Evolutionary conservation across 64 coral and sea anemone species (phyloP).

Genomic region (Astreopora myriophthalma): DNA sequence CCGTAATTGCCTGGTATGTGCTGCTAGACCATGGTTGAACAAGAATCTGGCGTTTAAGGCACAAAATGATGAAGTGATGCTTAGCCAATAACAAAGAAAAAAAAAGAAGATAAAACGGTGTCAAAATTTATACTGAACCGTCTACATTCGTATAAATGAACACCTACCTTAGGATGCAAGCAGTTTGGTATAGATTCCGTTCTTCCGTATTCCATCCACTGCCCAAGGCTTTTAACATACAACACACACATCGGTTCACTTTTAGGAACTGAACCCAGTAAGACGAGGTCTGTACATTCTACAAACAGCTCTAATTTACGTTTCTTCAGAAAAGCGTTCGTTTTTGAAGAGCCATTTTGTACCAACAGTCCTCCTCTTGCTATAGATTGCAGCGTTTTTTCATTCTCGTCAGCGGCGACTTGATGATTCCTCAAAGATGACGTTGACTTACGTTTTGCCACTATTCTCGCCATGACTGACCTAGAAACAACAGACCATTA

Average conservation of each 20-base stretch:
- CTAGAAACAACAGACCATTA: background rate
- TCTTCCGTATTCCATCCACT: conserved; percentile 92
- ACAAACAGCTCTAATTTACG: conserved; percentile 78
- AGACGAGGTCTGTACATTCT: conserved; percentile 74
- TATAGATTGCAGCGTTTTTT: background rate
- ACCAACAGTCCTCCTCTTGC: background rate
- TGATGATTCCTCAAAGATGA: background rate
- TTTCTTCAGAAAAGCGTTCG: conserved; percentile 76
- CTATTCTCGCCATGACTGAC: background rate
- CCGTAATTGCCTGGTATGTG: no score
- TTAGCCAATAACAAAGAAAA: no score
- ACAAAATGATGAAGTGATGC: no score
- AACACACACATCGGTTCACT: conserved; percentile 92
- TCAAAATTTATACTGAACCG: no score
- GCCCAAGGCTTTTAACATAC: conserved; percentile 76
- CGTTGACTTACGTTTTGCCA: background rate
- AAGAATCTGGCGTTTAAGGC: no score
- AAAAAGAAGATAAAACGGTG: no score
- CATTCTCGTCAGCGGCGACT: background rate
- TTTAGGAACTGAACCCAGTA: conserved; percentile 83
- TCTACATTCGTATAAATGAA: background rate
- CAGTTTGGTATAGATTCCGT: conserved; percentile 92
- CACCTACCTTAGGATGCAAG: conserved; percentile 78
- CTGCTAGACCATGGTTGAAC: no score
- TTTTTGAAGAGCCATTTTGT: background rate